phyloP scores from a whole-genome alignment of 1,140 invertebrate genomes.

The Hycleus cichorii region DNA sequence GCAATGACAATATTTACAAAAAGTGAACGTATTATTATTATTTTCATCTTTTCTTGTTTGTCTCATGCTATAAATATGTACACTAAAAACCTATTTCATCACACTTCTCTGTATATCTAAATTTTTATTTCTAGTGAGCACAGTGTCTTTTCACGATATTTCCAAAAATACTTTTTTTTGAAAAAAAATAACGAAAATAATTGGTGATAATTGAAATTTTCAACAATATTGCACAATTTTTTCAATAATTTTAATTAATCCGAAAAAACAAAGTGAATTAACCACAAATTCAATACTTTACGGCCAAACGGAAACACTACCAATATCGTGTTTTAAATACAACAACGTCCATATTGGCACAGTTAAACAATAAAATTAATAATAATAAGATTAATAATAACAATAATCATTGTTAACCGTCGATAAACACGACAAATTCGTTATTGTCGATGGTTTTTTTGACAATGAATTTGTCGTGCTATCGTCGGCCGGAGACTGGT shows the following conservation, averaged over 20 bases:
- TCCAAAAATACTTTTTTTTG: background rate
- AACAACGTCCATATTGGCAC: slow-evolving; percentile 28
- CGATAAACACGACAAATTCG: slow-evolving; percentile 19
- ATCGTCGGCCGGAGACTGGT: slow-evolving; percentile 37
- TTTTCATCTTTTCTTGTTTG: background rate
- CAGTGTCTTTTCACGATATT: slow-evolving; percentile 29
- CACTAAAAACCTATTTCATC: slow-evolving; percentile 33
- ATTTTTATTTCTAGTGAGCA: slow-evolving; percentile 27
- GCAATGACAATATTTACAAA: slow-evolving; percentile 32
- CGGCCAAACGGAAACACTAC: slow-evolving; percentile 7
- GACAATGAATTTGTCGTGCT: slow-evolving; percentile 18
- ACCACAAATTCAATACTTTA: background rate
- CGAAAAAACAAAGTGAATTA: background rate
- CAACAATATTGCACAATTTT: slow-evolving; percentile 20
- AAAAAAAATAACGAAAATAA: background rate
- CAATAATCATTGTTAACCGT: slow-evolving; percentile 9
- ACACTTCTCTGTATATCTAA: slow-evolving; percentile 31
- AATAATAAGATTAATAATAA: slow-evolving; percentile 4
- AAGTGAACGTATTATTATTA: slow-evolving; percentile 17
- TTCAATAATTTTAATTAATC: background rate
- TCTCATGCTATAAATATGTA: slow-evolving; percentile 26
- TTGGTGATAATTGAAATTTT: slow-evolving; percentile 1
- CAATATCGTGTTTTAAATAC: slow-evolving; percentile 6
- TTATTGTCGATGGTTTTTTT: background rate
- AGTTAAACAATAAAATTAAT: background rate